Base-by-base conservation (phyloP, 1,140 invertebrate genomes). In the Lethrus apterus region DNA sequence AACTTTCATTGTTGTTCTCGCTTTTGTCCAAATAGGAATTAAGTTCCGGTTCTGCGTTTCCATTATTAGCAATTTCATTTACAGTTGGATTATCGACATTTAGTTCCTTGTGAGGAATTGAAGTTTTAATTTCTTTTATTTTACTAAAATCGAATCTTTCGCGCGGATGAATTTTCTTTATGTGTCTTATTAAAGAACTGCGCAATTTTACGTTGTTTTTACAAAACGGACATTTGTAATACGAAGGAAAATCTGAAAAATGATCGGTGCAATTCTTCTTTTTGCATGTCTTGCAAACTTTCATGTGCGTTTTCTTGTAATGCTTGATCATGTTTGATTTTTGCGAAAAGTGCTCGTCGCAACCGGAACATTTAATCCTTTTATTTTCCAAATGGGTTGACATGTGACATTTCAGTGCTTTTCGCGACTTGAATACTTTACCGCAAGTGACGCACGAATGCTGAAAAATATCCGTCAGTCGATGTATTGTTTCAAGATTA, bases 111-210 rank as follows among this genome's bases (percentile, higher is more conserved):
- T 26, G 5, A 26, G n/a, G 23, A 26, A 7, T n/a, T n/a, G n/a
- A n/a, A 26, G n/a, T 26, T n/a, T 20, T 36, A 15, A 11, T 11
- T n/a, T 31, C 30, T 26, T 45, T 43, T 20, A n/a, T n/a, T 5
- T 26, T n/a, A 26, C n/a, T 26, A 26, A n/a, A n/a, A n/a, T 26
- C 23, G 23, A 26, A 26, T 5, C n/a, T 26, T 26, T 26, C 23
- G 5, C 30, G 14, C 3, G 9, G 21, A 56, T 67, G 64, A 17
- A 49, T 52, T 42, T 50, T 52, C 33, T 52, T 58, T 7, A 67
- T 46, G 48, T 68, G 66, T 17, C 64, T 50, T 11, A 52, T 40
- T 7, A 67, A 42, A 7, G 66, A 68, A 48, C 56, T 59, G 11
- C 56, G 51, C 17, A 63, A 49, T 51, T 67, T 62, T 5, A 68